Percentiles rank a stretch among this genome's conserved stretches.
phyloP scores from a whole-genome alignment of 2,888 invertebrate species.

The Melieria crassipennis region DNA sequence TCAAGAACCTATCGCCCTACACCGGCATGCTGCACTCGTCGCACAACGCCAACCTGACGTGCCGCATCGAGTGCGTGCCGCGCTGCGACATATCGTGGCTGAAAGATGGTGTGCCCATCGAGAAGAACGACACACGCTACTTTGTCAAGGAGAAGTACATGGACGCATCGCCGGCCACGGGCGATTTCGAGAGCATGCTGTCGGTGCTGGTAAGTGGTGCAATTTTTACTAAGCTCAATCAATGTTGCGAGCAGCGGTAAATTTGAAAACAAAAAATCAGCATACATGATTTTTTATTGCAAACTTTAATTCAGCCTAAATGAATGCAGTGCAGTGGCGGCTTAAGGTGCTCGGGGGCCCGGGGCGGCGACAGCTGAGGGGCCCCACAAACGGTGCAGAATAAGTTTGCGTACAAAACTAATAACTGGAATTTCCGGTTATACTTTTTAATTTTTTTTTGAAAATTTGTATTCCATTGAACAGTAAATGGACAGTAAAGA shows the following conservation, averaged over 20 bases:
- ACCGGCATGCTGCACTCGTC: conserved; percentile 83
- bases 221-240: background rate
- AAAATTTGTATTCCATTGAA: too few species aligned
- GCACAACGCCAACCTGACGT: conserved; percentile 80
- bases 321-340: too few species aligned
- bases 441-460: too few species aligned
- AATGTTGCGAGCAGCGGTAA: background rate
- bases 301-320: too few species aligned
- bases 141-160: conserved; percentile 75
- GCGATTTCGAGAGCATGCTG: conserved; percentile 88
- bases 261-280: background rate
- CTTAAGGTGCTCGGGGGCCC: too few species aligned
- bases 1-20: conserved; percentile 83
- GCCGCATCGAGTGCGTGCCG: conserved; percentile 90
- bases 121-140: conserved; percentile 70
- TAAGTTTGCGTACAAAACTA: too few species aligned
- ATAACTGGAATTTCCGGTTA: too few species aligned
- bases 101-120: conserved; percentile 78
- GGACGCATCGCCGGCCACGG: conserved; percentile 79
- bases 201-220: conserved; percentile 77
- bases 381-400: too few species aligned
- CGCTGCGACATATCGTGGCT: conserved; percentile 86
- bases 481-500: too few species aligned
- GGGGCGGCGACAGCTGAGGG: too few species aligned
- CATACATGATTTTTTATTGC: background rate